Evolutionary conservation across 2,888 invertebrate genomes (phyloP), one percentile per base, ranked within the genome.

Genomic region (Latheticus oryzae): DNA sequence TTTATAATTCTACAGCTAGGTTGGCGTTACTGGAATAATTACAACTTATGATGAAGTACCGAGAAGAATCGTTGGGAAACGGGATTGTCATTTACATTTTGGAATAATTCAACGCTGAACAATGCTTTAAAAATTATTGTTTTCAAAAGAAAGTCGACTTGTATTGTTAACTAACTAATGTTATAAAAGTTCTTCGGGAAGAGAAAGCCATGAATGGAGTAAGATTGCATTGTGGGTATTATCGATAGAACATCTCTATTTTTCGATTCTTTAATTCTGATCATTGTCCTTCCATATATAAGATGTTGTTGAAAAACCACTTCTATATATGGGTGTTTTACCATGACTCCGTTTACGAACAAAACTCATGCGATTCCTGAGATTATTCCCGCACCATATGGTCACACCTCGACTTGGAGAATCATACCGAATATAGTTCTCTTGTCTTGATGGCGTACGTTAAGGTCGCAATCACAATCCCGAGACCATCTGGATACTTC

Each of bases 221-320:
- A n/a, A n/a, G n/a, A n/a, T n/a, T n/a, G n/a, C n/a, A n/a, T n/a
- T n/a, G n/a, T n/a, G n/a, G n/a, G n/a, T n/a, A n/a, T n/a, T n/a
- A n/a, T n/a, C n/a, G n/a, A n/a, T n/a, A n/a, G n/a, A n/a, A n/a
- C n/a, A n/a, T n/a, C n/a, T n/a, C n/a, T n/a, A n/a, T n/a, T n/a
- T n/a, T n/a, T n/a, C n/a, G n/a, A n/a, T 28, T 3, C 3, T 28
- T 28, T 7, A 3, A 3, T 28, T 28, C 28, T n/a, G 28, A n/a
- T 28, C 12, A 5, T 11, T 5, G 12, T 28, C 24, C 12, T 15
- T 24, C 15, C 9, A 2, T 32, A 12, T 5, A 17, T 17, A 11
- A 48, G 47, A 55, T 40, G 55, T 48, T 55, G 40, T 55, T 55
- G 55, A 55, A 24, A 55, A 42, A 55, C 55, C 47, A 33, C 55